These are phyloP conservation scores for Piaya cayana DNA, from an alignment of 2,113 vertebrate species.

Conservation along the genomic window DNA sequence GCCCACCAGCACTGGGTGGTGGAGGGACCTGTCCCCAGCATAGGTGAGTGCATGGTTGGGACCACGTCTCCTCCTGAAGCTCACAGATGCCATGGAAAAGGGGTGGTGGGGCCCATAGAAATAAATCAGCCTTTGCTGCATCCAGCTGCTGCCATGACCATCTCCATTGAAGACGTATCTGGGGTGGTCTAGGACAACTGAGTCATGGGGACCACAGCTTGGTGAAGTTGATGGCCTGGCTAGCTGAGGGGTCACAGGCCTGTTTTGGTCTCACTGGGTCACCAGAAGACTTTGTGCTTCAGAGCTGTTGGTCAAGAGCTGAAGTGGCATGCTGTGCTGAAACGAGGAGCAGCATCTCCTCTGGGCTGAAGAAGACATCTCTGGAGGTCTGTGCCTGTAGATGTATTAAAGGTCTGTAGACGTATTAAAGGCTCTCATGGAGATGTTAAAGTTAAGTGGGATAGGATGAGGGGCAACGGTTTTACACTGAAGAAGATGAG, in stretches of 20 bases:
- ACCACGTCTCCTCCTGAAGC: not conserved
- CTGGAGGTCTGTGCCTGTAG: not conserved
- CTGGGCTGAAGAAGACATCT: not conserved
- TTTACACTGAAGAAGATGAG: no score
- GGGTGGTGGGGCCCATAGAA: not conserved
- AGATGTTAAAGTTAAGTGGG: not conserved
- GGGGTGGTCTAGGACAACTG: not conserved
- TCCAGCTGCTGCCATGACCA: not conserved
- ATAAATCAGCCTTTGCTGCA: not conserved
- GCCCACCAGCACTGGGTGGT: rapidly evolving
- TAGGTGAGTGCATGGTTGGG: not conserved
- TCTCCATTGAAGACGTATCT: not conserved
- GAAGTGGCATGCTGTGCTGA: not conserved
- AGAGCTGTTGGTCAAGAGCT: not conserved
- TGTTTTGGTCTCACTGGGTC: not conserved
- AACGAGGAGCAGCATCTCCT: not conserved
- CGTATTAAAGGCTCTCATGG: no score
- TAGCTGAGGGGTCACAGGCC: not conserved
- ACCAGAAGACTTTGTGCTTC: not conserved
- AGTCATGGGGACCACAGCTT: not conserved
- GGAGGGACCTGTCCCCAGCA: not conserved
- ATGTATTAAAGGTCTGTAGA: no score
- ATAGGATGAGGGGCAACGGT: no score
- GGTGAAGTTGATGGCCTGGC: not conserved
- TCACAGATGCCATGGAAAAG: not conserved